Base-by-base conservation (phyloP, 1,140 invertebrate genomes). In the Coelopa frigida region DNA sequence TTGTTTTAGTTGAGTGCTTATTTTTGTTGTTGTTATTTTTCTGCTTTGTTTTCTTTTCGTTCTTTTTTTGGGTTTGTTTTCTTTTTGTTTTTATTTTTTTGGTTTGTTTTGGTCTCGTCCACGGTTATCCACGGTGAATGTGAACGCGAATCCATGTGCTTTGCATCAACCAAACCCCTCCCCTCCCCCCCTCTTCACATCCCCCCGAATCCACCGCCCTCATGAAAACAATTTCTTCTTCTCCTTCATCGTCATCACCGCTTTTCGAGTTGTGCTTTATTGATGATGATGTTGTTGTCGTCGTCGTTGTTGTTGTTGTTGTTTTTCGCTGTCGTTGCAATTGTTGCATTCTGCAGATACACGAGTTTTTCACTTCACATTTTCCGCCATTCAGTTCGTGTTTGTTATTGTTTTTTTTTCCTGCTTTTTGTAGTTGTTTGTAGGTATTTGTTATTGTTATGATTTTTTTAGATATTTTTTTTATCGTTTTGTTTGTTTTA, bases 271-370 rank as follows among this genome's bases (percentile, higher is more conserved):
- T 38, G 21, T 6, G 3, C 8, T 11, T 37, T 10, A 17, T 7
- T 5, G 5, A 18, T 38, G 36, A 3, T 21, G 36, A n/a, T 38
- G 36, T 38, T 38, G 36, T 21, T 36, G 14, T 11, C 12, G 17
- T 22, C 24, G 22, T 38, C 15, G 36, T 38, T 20, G 21, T 21
- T 5, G 8, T 38, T 38, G 36, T 21, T 17, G 22, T 38, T 38
- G 20, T 38, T 38, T 20, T 38, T 38, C 4, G 11, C 22, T 21
- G 22, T 38, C 20, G 31, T 43, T 31, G 41, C 41, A 43, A 43
- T 43, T 43, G 41, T 43, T 43, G 41, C 41, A 43, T 43, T 43
- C 27, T 43, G 41, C 27, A 43, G 41, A 43, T 43, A 32, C 41
- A n/a, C 33, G 20, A 35, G 15, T 14, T 14, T 17, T 14, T 33